A percentile compares a stretch with the other conserved stretches of the same genome.
Evolutionary conservation across 2,797 vertebrate species (phyloP).

Genomic region (Melanotaenia boesemani): DNA sequence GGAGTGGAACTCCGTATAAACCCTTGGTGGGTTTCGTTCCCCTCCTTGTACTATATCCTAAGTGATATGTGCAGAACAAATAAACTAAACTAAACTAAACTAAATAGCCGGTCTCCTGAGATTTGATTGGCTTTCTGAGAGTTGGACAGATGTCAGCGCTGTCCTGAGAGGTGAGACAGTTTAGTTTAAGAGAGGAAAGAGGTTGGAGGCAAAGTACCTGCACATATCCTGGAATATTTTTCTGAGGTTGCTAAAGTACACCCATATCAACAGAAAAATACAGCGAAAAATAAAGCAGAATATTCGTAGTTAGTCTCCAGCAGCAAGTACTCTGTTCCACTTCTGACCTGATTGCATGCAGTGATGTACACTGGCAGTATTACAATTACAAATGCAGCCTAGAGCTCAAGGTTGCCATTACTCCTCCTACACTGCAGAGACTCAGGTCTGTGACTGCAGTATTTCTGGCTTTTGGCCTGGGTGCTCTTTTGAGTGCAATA

Average conservation of each 20-base stretch:
- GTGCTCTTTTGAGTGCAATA: conserved; percentile 41
- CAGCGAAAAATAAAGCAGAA: conserved; percentile 21
- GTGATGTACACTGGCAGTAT: conserved; percentile 38
- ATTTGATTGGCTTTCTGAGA: conserved; percentile 50
- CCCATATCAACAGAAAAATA: conserved; percentile 15
- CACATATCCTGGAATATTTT: conserved; percentile 11
- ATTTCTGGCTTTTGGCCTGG: conserved; percentile 35
- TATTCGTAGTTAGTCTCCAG: conserved; percentile 22
- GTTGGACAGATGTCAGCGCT: conserved; percentile 43
- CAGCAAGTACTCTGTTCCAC: conserved; percentile 34
- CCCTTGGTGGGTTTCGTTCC: no score
- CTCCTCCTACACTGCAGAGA: conserved; percentile 23
- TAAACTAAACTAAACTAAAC: no score
- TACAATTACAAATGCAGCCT: conserved; percentile 59
- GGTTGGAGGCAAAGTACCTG: background rate
- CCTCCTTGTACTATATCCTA: no score
- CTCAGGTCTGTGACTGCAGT: conserved; percentile 38
- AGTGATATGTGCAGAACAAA: no score
- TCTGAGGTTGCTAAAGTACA: conserved; percentile 10
- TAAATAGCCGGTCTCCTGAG: conserved; percentile 2
- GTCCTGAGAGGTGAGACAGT: conserved; percentile 25
- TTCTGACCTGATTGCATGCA: conserved; percentile 49
- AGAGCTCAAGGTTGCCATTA: conserved; percentile 25
- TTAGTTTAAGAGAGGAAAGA: conserved; percentile 24
- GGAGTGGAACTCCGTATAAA: no score